phyloP scores from a whole-genome alignment of 2,113 vertebrate species.

The Dicerorhinus sumatrensis region DNA sequence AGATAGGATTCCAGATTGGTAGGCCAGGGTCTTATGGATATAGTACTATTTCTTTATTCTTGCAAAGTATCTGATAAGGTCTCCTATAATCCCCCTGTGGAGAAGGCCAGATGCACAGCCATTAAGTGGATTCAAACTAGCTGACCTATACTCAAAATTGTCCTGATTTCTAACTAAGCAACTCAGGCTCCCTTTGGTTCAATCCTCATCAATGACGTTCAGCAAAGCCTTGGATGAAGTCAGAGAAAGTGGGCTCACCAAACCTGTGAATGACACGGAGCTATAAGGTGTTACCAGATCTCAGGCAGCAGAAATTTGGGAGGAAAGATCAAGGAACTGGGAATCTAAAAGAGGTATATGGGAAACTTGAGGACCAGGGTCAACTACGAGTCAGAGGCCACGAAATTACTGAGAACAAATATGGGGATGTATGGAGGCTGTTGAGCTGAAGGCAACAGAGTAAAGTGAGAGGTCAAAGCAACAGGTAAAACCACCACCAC shows the following conservation, averaged over 20 bases:
- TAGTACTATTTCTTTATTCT: conserved; percentile 40
- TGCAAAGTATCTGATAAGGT: conserved; percentile 59
- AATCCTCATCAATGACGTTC: not conserved
- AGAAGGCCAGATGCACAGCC: conserved; percentile 63
- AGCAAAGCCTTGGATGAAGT: not conserved
- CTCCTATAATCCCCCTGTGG: conserved; percentile 17
- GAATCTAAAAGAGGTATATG: not conserved
- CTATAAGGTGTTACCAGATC: not conserved
- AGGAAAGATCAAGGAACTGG: not conserved
- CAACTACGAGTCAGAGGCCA: not conserved
- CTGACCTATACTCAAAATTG: not conserved
- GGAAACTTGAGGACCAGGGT: not conserved
- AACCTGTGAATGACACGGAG: not conserved
- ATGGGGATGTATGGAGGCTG: not conserved
- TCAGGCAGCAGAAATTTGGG: not conserved
- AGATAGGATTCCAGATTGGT: conserved; percentile 47
- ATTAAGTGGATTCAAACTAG: conserved; percentile 34
- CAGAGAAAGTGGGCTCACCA: conserved; percentile 25
- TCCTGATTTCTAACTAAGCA: conserved; percentile 9
- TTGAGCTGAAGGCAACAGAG: not conserved
- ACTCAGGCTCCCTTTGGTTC: not conserved
- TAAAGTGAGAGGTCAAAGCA: not conserved
- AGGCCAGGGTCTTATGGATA: conserved; percentile 33
- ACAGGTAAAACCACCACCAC: not conserved
- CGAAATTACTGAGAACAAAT: not conserved